These are phyloP conservation scores for Montipora sp. DNA, from an alignment of 64 coral and sea anemone species.

Conservation along the genomic window DNA sequence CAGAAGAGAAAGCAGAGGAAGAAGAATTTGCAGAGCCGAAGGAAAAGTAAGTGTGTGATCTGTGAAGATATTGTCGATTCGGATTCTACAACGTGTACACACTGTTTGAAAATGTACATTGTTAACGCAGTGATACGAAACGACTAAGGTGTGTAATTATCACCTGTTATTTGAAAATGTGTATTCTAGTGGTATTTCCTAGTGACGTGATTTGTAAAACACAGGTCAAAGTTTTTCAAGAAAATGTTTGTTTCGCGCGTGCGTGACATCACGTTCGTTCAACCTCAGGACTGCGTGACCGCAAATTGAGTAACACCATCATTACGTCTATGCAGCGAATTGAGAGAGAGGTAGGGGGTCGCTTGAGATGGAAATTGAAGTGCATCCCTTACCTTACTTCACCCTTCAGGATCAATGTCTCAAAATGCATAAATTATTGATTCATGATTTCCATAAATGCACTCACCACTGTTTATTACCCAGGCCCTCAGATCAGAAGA, in stretches of 20 bases:
- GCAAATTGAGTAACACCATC: no score
- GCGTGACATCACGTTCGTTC: neutral
- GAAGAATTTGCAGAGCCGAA: conserved; percentile 94
- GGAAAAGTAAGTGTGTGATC: conserved; percentile 42
- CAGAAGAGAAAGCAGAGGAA: conserved; percentile 97
- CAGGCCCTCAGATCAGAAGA: conserved; percentile 50
- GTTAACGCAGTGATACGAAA: neutral
- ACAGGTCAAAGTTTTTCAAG: neutral
- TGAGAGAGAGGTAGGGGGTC: no score
- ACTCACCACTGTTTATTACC: neutral
- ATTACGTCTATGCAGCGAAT: no score
- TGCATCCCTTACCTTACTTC: no score
- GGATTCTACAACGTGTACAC: neutral
- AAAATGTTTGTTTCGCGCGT: neutral
- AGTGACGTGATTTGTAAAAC: neutral
- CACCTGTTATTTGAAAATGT: neutral
- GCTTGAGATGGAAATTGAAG: no score
- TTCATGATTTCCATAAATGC: neutral
- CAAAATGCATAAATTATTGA: neutral
- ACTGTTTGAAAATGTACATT: neutral
- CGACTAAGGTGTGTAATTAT: neutral
- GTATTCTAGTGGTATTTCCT: neutral
- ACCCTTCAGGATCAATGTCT: no score
- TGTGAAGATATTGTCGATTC: neutral
- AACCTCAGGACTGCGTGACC: no score